Evolutionary conservation across 2,888 invertebrate genomes (phyloP), one percentile per base, ranked within the genome.

Genomic region (Clostera curtula): DNA sequence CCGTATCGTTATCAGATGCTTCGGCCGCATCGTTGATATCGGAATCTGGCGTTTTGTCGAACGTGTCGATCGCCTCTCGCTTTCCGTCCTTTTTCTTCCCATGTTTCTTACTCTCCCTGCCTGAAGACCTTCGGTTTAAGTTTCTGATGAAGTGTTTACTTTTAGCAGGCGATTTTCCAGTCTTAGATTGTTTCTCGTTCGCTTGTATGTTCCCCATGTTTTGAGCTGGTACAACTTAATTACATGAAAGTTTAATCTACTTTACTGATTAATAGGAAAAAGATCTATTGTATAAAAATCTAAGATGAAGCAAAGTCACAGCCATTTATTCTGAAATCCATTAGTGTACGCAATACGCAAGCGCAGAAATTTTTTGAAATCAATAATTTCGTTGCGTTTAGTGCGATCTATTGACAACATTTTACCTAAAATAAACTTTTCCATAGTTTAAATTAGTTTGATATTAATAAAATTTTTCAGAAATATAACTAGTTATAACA

Each of bases 151-250:
- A 84, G 50, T 82, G 71, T 72, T 87, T 87, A 39, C 80, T 68
- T 61, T 86, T 87, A 3, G 83, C 77, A n/a, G 85, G 85, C n/a
- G 85, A 80, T 56, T 85, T 86, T 30, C 85, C 82, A 15, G 74
- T 60, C 58, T 87, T 87, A 19, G 62, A 40, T 39, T 79, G 76
- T 57, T 86, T 87, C 37, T 80, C 77, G 34, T 82, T 79, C 13
- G 80, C 56, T 62, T 87, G 87, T 38, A 60, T 75, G 46, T 87
- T 87, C 9, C 87, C 87, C 87, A 87, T 87, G 42, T 25, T 49
- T 30, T 17, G 23, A 18, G 4, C 19, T 19, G 19, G 3, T 20
- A 12, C 2, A 17, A 12, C 24, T 32, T 22, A 34, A 33, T 38
- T 41, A 20, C 27, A 39, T 21, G 29, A 36, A 35, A 36, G n/a